These are phyloP conservation scores for Trialeurodes vaporariorum DNA, from an alignment of 1,140 invertebrate species.

Conservation along the genomic window DNA sequence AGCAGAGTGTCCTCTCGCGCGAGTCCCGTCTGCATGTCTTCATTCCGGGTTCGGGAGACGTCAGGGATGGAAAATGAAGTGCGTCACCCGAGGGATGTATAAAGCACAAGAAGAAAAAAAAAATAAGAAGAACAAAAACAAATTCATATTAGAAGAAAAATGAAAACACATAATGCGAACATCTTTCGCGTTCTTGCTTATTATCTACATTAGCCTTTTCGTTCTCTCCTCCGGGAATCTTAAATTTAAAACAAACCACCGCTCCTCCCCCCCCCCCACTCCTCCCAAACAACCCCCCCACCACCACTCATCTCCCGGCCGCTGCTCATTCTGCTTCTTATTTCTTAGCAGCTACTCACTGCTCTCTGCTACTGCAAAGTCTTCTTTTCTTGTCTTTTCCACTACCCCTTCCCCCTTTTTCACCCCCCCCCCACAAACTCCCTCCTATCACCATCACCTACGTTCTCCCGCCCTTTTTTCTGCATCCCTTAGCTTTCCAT, in stretches of 20 bases:
- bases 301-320: neutral
- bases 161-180: neutral
- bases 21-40: too few relatives aligned
- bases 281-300: neutral
- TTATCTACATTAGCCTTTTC: neutral
- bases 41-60: too few relatives aligned
- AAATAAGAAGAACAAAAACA: too few relatives aligned
- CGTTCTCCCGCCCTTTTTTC: too few relatives aligned
- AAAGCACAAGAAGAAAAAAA: neutral
- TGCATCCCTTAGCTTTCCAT: neutral
- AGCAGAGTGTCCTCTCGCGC: too few relatives aligned
- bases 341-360: too few relatives aligned
- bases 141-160: constrained; percentile 1
- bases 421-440: too few relatives aligned
- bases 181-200: neutral
- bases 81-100: neutral
- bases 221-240: neutral
- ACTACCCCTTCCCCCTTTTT: neutral
- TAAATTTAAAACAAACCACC: neutral
- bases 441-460: too few relatives aligned
- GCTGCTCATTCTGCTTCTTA: too few relatives aligned
- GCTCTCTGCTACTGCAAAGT: too few relatives aligned
- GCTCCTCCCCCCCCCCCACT: neutral
- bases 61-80: too few relatives aligned
- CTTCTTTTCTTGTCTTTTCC: too few relatives aligned